Evolutionary conservation across 1,140 invertebrate genomes (phyloP), one percentile per base, ranked within the genome.

Genomic region (Apis laboriosa): DNA sequence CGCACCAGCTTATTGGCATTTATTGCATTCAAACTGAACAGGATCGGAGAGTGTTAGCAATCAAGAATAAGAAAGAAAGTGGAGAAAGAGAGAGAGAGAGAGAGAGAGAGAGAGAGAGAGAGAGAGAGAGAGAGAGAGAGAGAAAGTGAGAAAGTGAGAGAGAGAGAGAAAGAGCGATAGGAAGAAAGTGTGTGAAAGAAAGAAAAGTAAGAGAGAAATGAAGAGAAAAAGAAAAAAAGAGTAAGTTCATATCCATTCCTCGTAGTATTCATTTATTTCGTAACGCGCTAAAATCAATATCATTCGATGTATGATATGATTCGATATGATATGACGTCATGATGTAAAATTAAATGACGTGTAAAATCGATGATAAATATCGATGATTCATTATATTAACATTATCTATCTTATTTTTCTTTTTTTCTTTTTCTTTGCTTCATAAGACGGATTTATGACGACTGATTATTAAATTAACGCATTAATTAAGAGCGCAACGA

Each of bases 1-100:
- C 77, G 84, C 72, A 73, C 72, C 81, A 82, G 86, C 82, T 84
- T 90, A 86, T 87, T 90, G 89, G 86, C 84, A 89, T 79, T 89
- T 79, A 74, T 75, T 63, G 61, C 74, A 76, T 71, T 70, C 81
- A 74, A 61, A 58, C 66, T 49, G 72, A 84, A 83, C 55, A 58
- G 51, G 70, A 61, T 55, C 17, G 49, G 51, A 70, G n/a, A 55
- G 19, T 17, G 28, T 3, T 12, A 63, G 24, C 61, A 13, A 58
- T 21, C 70, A 63, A 13, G n/a, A 28, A 43, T 49, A 21, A 58
- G 21, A 60, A 28, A 5, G 15, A 43, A 8, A 19, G 9, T 9
- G 24, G 34, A 72, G 1, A 11, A 12, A 66, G 15, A 56, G 53
- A 71, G 55, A 34, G n/a, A 49, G 28, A 53, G 17, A 66, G 51